Percentiles rank a stretch among this genome's conserved stretches.
Conservation (phyloP, 2,888 invertebrate species). For the Aspidiotus destructor region DNA sequence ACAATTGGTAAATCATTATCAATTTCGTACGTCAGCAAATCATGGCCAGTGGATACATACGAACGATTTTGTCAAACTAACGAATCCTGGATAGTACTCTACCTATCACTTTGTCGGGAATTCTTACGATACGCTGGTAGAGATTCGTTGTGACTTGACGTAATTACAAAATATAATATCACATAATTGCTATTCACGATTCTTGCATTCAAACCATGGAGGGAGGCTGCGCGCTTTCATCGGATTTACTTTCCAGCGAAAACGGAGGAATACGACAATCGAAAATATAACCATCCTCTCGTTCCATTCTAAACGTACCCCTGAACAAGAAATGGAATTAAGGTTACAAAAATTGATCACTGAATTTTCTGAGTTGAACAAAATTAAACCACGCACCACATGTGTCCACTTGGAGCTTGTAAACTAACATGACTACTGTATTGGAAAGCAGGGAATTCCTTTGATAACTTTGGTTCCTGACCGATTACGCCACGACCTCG, state of each 20-base stretch:
- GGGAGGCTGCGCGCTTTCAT: constrained; percentile 44
- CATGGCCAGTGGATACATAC: no score
- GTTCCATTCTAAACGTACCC: constrained; percentile 95
- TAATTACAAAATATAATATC: no score
- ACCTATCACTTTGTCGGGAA: no score
- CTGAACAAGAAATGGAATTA: constrained; percentile 44
- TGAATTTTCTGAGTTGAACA: not conserved
- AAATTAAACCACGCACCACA: constrained; percentile 60
- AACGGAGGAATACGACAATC: constrained; percentile 97
- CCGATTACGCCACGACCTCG: constrained; percentile 95
- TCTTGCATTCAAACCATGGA: constrained; percentile 12
- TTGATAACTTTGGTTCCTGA: constrained; percentile 87
- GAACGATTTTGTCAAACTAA: no score
- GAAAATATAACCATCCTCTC: constrained; percentile 92
- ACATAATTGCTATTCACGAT: no score
- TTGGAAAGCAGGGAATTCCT: constrained; percentile 86
- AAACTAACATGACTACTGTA: constrained; percentile 95
- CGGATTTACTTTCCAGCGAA: constrained; percentile 87
- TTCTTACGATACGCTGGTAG: no score
- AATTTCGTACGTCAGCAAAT: no score
- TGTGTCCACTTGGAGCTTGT: constrained; percentile 94
- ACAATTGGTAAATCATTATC: no score
- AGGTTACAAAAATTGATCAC: not conserved
- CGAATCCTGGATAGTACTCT: no score
- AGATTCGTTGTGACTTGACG: no score